Evolutionary conservation across 2,888 invertebrate species (phyloP).

Genomic region (Philhelius pedissequus): DNA sequence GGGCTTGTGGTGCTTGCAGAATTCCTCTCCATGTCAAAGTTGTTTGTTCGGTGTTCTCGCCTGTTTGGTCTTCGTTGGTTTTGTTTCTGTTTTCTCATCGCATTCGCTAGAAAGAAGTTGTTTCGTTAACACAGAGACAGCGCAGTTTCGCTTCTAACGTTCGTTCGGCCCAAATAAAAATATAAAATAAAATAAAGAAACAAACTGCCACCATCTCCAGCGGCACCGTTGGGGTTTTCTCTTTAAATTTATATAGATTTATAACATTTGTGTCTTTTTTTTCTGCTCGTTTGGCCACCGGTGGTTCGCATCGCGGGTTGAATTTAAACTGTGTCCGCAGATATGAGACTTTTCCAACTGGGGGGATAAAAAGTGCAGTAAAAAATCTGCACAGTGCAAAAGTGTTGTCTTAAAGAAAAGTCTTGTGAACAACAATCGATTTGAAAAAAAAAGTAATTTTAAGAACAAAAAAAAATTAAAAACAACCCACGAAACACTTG

Average conservation of each 20-base stretch:
- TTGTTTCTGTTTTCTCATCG: not conserved
- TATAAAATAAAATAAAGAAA: not conserved
- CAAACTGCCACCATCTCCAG: constrained; percentile 1
- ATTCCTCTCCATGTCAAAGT: not conserved
- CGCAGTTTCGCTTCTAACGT: not conserved
- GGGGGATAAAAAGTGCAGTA: constrained; percentile 27
- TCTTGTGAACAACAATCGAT: not conserved
- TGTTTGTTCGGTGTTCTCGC: not conserved
- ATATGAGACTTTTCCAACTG: constrained; percentile 14
- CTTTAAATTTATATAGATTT: constrained; percentile 41
- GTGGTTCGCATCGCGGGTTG: constrained; percentile 50
- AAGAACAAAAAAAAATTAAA: not conserved
- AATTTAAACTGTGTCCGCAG: not conserved
- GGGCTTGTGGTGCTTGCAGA: constrained; percentile 26
- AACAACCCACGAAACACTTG: constrained; percentile 57
- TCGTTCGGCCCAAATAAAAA: constrained; percentile 6
- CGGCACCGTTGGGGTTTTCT: constrained; percentile 14
- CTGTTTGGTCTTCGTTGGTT: constrained; percentile 14
- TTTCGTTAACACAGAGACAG: constrained; percentile 29
- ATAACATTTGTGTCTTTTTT: constrained; percentile 41
- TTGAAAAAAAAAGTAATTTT: constrained; percentile 17
- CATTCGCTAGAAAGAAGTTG: constrained; percentile 62
- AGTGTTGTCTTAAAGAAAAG: not conserved
- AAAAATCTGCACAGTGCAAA: not conserved
- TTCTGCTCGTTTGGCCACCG: constrained; percentile 22